Conservation (phyloP, 2,888 invertebrate species). For the Listrodromus nycthemerus region DNA sequence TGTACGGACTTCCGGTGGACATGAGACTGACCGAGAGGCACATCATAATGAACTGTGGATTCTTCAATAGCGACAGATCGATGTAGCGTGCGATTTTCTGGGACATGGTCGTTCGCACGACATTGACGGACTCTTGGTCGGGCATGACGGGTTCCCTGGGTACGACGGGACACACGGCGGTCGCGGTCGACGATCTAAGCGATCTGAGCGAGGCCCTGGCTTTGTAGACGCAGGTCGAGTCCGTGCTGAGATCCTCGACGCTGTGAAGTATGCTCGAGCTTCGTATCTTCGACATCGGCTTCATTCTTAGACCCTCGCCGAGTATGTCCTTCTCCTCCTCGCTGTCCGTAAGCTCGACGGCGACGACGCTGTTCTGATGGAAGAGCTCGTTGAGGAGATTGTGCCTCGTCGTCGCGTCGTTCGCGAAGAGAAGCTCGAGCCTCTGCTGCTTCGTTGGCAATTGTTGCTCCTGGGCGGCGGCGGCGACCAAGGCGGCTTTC, state of each 20-base stretch:
- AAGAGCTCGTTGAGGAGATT: conserved; percentile 83
- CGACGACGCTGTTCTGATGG: conserved; percentile 79
- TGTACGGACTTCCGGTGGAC: conserved; percentile 92
- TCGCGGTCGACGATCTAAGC: conserved; percentile 76
- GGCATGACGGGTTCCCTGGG: conserved; percentile 51
- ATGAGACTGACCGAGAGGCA: conserved; percentile 90
- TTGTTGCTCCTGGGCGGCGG: conserved; percentile 70
- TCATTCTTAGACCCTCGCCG: conserved; percentile 86
- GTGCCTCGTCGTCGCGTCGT: conserved; percentile 80
- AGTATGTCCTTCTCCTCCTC: conserved; percentile 87
- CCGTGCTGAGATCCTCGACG: conserved; percentile 90
- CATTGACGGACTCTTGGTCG: conserved; percentile 66
- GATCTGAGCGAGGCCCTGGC: conserved; percentile 84
- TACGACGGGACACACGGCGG: conserved; percentile 73
- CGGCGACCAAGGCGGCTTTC: conserved; percentile 77
- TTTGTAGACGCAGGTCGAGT: conserved; percentile 91
- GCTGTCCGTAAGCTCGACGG: conserved; percentile 83
- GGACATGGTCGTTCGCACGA: conserved; percentile 73
- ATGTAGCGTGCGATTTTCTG: conserved; percentile 86
- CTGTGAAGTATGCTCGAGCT: conserved; percentile 91
- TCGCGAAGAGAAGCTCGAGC: conserved; percentile 81
- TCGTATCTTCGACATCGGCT: conserved; percentile 88
- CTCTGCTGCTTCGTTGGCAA: conserved; percentile 82
- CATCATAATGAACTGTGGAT: conserved; percentile 90
- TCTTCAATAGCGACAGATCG: conserved; percentile 89